Evolutionary conservation across 2,113 vertebrate genomes (phyloP).

Genomic region (Poecile atricapillus): DNA sequence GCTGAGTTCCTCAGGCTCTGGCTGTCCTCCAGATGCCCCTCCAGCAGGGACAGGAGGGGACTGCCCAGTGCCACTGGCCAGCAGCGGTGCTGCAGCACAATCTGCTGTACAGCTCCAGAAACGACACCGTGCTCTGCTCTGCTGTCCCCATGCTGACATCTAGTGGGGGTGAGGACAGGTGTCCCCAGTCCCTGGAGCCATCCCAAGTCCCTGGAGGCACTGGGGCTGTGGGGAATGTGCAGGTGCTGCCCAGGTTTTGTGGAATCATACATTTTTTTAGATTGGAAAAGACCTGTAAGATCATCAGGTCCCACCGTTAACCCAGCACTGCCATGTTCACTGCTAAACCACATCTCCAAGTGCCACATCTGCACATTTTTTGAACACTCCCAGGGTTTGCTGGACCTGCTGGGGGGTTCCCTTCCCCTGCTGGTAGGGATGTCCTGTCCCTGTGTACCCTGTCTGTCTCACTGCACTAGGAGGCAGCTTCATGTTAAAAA

Average conservation of each 20-base stretch:
- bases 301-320: neutral
- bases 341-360: neutral
- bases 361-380: neutral
- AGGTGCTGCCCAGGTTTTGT: neutral
- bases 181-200: neutral
- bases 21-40: neutral
- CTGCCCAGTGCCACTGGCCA: rapidly evolving
- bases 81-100: neutral
- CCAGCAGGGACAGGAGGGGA: neutral
- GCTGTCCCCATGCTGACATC: neutral
- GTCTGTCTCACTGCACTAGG: rapidly evolving
- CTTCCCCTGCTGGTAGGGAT: neutral
- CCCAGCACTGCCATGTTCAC: neutral
- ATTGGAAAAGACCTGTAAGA: neutral
- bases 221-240: neutral
- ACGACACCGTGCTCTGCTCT: rapidly evolving
- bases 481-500: neutral
- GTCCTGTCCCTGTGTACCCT: neutral
- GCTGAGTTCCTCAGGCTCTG: neutral
- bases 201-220: neutral
- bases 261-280: neutral
- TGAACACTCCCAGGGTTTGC: neutral
- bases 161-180: neutral
- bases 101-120: neutral
- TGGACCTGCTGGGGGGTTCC: neutral